Evolutionary conservation across 1,140 invertebrate species (phyloP).

Genomic region (Andricus grossulariae): DNA sequence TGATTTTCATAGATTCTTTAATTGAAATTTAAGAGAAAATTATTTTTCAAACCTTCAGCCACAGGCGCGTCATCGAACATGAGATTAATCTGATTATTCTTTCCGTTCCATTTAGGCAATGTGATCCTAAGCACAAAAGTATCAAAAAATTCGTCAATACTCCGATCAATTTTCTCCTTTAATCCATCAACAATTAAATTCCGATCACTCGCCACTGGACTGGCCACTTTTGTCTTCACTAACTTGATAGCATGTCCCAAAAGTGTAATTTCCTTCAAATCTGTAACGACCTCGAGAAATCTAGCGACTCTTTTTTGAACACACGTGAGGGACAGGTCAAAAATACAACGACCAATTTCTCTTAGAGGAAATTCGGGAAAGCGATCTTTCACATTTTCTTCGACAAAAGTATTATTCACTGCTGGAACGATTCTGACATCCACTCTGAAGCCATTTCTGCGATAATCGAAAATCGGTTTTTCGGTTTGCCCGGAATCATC

Average conservation of each 20-base stretch:
- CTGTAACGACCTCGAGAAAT: constrained; percentile 74
- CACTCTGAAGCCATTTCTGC: constrained; percentile 63
- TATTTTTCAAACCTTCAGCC: constrained; percentile 61
- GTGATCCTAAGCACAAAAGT: constrained; percentile 74
- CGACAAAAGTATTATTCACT: constrained; percentile 39
- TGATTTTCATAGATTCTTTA: not conserved
- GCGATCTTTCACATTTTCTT: constrained; percentile 46
- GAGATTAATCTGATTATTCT: constrained; percentile 68
- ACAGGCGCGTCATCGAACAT: constrained; percentile 64
- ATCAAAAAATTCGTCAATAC: constrained; percentile 77
- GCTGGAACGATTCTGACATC: constrained; percentile 62
- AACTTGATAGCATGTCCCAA: constrained; percentile 76
- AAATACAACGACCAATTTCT: constrained; percentile 65
- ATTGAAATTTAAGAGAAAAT: not conserved
- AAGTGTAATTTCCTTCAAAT: constrained; percentile 74
- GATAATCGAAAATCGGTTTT: constrained; percentile 64
- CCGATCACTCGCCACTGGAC: constrained; percentile 40
- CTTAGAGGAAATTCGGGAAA: constrained; percentile 67
- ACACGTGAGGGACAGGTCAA: constrained; percentile 75
- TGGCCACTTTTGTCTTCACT: constrained; percentile 64
- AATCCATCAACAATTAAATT: constrained; percentile 57
- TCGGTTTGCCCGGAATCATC: constrained; percentile 44
- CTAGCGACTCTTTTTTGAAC: constrained; percentile 74
- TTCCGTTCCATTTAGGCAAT: constrained; percentile 64
- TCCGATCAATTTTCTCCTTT: constrained; percentile 73